Base-by-base conservation (phyloP, 1,140 invertebrate genomes). In the Diorhabda carinulata region DNA sequence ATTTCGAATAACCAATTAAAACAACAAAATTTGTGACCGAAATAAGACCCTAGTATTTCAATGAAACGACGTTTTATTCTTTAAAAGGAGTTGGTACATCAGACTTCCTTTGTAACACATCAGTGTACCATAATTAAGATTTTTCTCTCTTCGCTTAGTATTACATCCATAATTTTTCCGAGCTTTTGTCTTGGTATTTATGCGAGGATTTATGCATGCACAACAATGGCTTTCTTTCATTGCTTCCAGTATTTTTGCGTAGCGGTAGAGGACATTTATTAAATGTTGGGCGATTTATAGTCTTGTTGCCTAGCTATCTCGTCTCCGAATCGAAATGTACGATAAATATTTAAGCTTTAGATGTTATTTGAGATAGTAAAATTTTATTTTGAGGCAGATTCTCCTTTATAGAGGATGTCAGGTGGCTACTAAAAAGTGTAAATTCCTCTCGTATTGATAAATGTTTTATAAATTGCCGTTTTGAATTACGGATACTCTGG, bases 211-310 rank as follows among this genome's bases (percentile, higher is more conserved):
- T 64, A 64, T 64, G 63, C 52, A 64, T 64, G 63, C 63, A 64
- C 63, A 64, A 64, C 63, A 64, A 64, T 64, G 63, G 63, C 45
- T 64, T 64, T 64, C 63, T 64, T 64, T 57, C 63, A 64, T 64
- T 64, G 63, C 63, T 64, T 64, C 43, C 63, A 64, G 63, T 64
- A 64, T 64, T 64, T 64, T 64, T 64, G 63, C 63, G 43, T 64
- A 64, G 63, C 63, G 63, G 63, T 64, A 64, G 44, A 64, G 63
- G 63, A 64, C 63, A 64, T 64, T 64, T 64, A 64, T 64, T 64
- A 64, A 64, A 64, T 56, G 63, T 64, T 4, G 47, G 45, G 10
- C 44, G 63, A 64, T 64, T 64, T 64, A 64, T 64, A n/a, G 63
- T 52, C 43, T 45, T 57, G 63, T 41, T 57, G 63, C 44, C 25